Conservation (phyloP, 2,797 vertebrate species). For the Parotocinclus haroldoi region DNA sequence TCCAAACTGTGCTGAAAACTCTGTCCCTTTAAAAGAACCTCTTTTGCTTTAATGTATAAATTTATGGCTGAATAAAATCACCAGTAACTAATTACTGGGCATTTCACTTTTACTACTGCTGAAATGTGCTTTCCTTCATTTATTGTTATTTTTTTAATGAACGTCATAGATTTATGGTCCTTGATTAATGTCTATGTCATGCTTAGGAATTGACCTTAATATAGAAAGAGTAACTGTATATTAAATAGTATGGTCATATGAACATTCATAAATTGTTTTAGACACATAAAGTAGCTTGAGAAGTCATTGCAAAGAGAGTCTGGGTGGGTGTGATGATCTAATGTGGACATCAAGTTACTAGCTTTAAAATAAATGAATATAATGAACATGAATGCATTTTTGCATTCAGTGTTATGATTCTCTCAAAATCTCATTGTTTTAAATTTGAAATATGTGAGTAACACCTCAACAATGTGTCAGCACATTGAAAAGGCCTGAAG, state of each 20-base stretch:
- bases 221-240: constrained; percentile 1
- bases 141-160: constrained; percentile 4
- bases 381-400: too few relatives aligned
- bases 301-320: too few relatives aligned
- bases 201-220: constrained; percentile 11
- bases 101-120: constrained; percentile 9
- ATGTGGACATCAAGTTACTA: too few relatives aligned
- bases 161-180: background rate
- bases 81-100: constrained; percentile 2
- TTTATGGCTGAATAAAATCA: constrained; percentile 5
- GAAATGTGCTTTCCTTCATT: constrained; percentile 24
- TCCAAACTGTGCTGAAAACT: constrained; percentile 19
- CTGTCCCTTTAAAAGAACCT: constrained; percentile 24
- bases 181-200: constrained; percentile 2
- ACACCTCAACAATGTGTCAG: too few relatives aligned
- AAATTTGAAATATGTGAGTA: too few relatives aligned
- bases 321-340: too few relatives aligned
- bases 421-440: too few relatives aligned
- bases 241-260: constrained; percentile 9
- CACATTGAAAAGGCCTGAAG: too few relatives aligned
- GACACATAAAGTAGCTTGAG: too few relatives aligned
- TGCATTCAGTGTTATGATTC: too few relatives aligned
- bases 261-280: background rate
- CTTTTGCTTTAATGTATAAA: constrained; percentile 26
- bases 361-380: too few relatives aligned